These are phyloP conservation scores for Cacatua alba DNA, from an alignment of 2,113 vertebrate species.

Conservation along the genomic window DNA sequence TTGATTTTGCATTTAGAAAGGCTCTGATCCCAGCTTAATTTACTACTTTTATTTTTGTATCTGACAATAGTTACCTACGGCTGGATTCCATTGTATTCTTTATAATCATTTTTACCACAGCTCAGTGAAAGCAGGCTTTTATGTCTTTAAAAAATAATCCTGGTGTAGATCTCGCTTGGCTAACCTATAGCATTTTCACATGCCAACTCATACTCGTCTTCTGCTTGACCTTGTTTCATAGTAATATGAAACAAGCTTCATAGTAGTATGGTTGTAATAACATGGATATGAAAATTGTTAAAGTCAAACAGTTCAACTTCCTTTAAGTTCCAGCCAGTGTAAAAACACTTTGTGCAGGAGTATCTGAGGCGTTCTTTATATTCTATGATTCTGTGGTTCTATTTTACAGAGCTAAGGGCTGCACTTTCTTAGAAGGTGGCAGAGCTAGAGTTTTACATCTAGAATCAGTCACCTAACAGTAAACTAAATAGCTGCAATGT, in stretches of 20 bases:
- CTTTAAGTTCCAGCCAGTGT: background rate
- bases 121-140: background rate
- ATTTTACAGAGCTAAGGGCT: background rate
- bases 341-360: background rate
- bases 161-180: background rate
- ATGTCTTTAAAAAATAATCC: background rate
- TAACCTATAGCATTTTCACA: background rate
- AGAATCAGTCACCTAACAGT: background rate
- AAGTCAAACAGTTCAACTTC: background rate
- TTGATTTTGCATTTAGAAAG: background rate
- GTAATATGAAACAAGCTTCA: background rate
- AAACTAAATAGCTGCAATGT: background rate
- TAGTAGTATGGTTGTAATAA: background rate
- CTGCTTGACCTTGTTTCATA: background rate
- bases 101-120: background rate
- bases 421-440: background rate
- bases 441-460: background rate
- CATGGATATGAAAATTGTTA: background rate
- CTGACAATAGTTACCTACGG: background rate
- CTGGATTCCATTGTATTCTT: background rate
- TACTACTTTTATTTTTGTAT: background rate
- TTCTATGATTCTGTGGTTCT: background rate
- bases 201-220: background rate
- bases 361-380: background rate
- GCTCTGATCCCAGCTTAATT: background rate